Evolutionary conservation across 1,140 invertebrate species (phyloP).

Genomic region (Sarcophaga peregrina): DNA sequence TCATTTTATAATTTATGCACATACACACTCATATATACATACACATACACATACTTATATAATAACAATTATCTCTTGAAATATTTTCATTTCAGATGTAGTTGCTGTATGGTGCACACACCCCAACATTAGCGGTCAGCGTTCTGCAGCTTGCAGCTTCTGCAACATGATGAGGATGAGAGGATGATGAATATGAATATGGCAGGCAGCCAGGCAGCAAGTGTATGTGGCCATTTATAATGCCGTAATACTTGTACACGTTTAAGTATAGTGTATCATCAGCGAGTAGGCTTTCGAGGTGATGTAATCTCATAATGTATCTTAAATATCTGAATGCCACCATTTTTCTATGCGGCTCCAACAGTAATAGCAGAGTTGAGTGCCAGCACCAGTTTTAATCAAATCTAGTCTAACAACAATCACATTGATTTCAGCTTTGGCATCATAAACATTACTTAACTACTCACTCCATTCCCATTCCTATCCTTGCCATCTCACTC

Average conservation of each 20-base stretch:
- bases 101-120: no score
- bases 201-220: background rate
- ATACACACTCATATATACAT: background rate
- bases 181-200: no score
- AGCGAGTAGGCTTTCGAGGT: background rate
- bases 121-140: no score
- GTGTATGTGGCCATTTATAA: background rate
- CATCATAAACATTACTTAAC: background rate
- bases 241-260: constrained; percentile 18
- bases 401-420: constrained; percentile 39
- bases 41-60: no score
- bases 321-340: constrained; percentile 10
- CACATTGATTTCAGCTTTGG: constrained; percentile 5
- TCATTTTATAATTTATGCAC: background rate
- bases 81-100: no score
- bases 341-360: background rate
- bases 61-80: no score
- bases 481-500: background rate
- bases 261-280: background rate
- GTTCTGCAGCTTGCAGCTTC: background rate
- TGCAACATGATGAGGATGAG: background rate
- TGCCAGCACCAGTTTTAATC: background rate
- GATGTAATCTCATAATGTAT: constrained; percentile 31
- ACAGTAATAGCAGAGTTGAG: background rate
- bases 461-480: background rate